Conservation (phyloP, 2,888 invertebrate genomes). For the Chrysina gloriosa region DNA sequence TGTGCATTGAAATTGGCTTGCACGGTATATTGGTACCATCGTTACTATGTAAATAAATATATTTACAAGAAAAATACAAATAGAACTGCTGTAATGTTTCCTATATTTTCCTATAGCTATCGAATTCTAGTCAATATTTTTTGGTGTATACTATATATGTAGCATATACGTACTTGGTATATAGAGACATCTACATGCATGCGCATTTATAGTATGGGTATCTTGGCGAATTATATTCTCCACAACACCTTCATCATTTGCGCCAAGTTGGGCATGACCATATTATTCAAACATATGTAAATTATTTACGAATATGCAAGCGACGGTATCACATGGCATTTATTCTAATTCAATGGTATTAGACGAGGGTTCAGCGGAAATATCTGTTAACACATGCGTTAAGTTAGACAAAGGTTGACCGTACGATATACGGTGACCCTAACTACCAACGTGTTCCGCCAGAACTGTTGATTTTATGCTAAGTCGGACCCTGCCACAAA, state of each 20-base stretch:
- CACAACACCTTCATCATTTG: constrained; percentile 12
- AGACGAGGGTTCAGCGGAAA: constrained; percentile 21
- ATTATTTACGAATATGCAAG: constrained; percentile 31
- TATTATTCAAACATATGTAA: constrained; percentile 31
- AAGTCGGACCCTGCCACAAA: constrained; percentile 8
- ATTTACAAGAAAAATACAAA: too few relatives aligned
- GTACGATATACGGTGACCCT: constrained; percentile 2
- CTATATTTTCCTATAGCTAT: too few relatives aligned
- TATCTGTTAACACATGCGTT: constrained; percentile 30
- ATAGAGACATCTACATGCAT: too few relatives aligned
- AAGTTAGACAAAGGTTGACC: constrained; percentile 26
- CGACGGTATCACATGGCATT: constrained; percentile 17
- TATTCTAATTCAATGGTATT: constrained; percentile 23
- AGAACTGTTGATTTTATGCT: constrained; percentile 29
- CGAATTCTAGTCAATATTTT: too few relatives aligned
- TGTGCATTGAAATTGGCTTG: too few relatives aligned
- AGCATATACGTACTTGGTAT: too few relatives aligned
- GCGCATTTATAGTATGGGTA: background rate
- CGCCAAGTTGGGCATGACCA: background rate
- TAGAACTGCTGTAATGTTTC: too few relatives aligned
- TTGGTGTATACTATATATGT: too few relatives aligned
- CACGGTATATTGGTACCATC: too few relatives aligned
- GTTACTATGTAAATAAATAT: too few relatives aligned
- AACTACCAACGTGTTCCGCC: constrained; percentile 13
- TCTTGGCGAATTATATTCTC: constrained; percentile 3